Conservation (phyloP, 2,888 invertebrate species). For the Epinotia demarniana region DNA sequence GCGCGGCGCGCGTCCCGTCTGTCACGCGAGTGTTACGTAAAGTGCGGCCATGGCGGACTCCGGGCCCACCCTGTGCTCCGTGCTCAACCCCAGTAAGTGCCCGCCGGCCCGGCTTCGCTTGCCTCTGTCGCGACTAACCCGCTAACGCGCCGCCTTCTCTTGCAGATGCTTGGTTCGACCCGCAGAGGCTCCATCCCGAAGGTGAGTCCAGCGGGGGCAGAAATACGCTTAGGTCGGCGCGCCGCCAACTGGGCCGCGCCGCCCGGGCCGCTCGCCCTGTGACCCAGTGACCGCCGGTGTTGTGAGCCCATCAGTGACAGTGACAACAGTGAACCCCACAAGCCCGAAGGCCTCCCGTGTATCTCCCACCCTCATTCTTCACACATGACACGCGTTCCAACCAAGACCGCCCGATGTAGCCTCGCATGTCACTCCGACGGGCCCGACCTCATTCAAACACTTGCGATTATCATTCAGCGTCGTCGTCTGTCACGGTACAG, state of each 20-base stretch:
- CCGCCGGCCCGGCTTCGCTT: constrained; percentile 67
- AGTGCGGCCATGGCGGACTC: constrained; percentile 77
- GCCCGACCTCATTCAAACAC: constrained; percentile 45
- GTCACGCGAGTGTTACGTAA: constrained; percentile 76
- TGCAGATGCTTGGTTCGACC: constrained; percentile 98
- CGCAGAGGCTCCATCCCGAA: constrained; percentile 95
- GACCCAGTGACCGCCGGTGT: constrained; percentile 56
- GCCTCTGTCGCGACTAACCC: constrained; percentile 82
- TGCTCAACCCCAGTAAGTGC: constrained; percentile 80
- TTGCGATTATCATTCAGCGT: constrained; percentile 43
- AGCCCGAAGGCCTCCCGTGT: not conserved
- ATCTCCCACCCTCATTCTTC: constrained; percentile 27
- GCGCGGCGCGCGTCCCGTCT: constrained; percentile 79
- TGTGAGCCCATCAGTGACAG: constrained; percentile 58
- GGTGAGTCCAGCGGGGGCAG: constrained; percentile 86
- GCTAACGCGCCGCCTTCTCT: constrained; percentile 85
- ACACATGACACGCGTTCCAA: constrained; percentile 32
- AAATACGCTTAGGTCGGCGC: constrained; percentile 67
- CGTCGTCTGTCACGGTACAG: constrained; percentile 31
- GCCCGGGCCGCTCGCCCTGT: constrained; percentile 50
- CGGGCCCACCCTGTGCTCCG: constrained; percentile 80
- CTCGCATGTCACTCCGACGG: constrained; percentile 42
- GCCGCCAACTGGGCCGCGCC: constrained; percentile 62
- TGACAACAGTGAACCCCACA: constrained; percentile 43
- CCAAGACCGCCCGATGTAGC: constrained; percentile 40